phyloP scores from a whole-genome alignment of 1,140 invertebrate species.

The Zaprionus gabonicus region DNA sequence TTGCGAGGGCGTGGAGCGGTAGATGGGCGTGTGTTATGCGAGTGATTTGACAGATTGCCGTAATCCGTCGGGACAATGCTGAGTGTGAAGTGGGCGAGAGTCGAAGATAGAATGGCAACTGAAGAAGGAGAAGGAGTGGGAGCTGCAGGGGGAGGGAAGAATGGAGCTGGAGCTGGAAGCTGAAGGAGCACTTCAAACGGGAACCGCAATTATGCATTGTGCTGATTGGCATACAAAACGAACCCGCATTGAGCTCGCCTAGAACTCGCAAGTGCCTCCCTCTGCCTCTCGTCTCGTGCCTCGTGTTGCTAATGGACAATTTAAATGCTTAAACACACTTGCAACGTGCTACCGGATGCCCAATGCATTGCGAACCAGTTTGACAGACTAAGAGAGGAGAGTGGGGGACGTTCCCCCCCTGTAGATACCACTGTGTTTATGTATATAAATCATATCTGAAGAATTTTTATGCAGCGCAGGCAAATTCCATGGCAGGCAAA shows the following conservation, averaged over 20 bases:
- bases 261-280: too few relatives aligned
- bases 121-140: too few relatives aligned
- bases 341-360: constrained; percentile 55
- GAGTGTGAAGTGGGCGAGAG: background rate
- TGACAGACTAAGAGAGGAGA: background rate
- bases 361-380: constrained; percentile 68
- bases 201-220: background rate
- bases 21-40: constrained; percentile 3
- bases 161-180: background rate
- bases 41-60: constrained; percentile 34
- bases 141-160: too few relatives aligned
- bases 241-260: too few relatives aligned
- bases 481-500: constrained; percentile 59
- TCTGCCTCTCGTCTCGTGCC: background rate
- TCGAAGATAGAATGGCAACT: background rate
- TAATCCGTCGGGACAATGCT: background rate
- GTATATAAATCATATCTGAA: constrained; percentile 67
- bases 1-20: too few relatives aligned
- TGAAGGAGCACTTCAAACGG: background rate
- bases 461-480: constrained; percentile 74
- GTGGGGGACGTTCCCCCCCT: background rate
- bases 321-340: constrained; percentile 36
- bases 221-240: background rate
- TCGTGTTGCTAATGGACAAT: constrained; percentile 17
- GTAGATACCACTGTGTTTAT: background rate